Percentiles rank a stretch among this genome's conserved stretches.
Evolutionary conservation across 2,797 vertebrate genomes (phyloP).

Genomic region (Chelon auratus): DNA sequence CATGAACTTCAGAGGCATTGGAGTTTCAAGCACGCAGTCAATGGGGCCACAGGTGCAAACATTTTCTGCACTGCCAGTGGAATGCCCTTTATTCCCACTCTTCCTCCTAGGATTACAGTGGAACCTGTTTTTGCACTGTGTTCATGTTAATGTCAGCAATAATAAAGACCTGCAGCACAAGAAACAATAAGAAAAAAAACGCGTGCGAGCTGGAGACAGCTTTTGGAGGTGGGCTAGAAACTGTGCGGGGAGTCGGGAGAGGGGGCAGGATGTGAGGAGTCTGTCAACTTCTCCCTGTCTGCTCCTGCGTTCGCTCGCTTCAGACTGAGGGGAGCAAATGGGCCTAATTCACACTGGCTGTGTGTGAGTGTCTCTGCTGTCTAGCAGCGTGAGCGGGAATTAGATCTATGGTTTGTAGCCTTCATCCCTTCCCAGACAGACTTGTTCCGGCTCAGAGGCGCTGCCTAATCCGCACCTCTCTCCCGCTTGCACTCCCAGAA

Average conservation of each 20-base stretch:
- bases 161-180: constrained; percentile 75
- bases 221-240: constrained; percentile 71
- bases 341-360: constrained; percentile 83
- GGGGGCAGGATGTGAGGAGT: constrained; percentile 75
- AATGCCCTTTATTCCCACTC: constrained; percentile 50
- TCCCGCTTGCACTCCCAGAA: constrained; percentile 84
- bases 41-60: constrained; percentile 79
- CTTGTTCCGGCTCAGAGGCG: constrained; percentile 88
- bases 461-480: constrained; percentile 87
- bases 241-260: constrained; percentile 48
- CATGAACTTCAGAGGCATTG: constrained; percentile 65
- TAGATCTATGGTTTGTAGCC: constrained; percentile 85
- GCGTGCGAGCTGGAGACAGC: constrained; percentile 61
- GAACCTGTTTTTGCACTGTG: constrained; percentile 65
- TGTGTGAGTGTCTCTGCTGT: constrained; percentile 81
- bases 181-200: constrained; percentile 64
- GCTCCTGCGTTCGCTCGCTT: constrained; percentile 66
- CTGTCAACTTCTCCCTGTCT: constrained; percentile 83
- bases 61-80: constrained; percentile 60
- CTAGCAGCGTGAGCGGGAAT: constrained; percentile 84
- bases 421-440: constrained; percentile 87
- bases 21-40: constrained; percentile 68
- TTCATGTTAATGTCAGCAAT: constrained; percentile 80
- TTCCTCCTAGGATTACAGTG: constrained; percentile 50
- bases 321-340: constrained; percentile 82